Evolutionary conservation across 2,797 vertebrate genomes (phyloP).

Genomic region (Diceros bicornis): DNA sequence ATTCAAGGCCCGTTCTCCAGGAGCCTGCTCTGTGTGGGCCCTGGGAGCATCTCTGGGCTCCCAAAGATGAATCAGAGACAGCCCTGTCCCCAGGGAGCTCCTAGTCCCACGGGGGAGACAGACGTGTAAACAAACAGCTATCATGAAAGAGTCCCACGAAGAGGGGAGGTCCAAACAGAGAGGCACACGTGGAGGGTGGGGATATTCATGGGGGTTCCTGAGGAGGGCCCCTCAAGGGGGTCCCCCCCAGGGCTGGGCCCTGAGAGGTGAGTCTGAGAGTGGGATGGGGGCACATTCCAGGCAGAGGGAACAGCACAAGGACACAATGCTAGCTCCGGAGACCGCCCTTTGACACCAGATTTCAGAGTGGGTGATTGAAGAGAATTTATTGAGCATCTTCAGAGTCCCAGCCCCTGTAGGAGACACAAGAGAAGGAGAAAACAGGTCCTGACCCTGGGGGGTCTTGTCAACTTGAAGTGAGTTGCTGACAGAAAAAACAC

Average conservation of each 20-base stretch:
- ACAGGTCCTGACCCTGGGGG: fast-evolving
- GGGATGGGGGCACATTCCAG: neutral
- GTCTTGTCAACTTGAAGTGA: neutral
- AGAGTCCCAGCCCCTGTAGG: neutral
- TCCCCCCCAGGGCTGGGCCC: neutral
- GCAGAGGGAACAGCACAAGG: neutral
- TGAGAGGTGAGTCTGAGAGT: neutral
- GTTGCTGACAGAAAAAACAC: neutral
- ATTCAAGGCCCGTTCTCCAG: neutral
- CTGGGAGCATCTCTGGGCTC: neutral
- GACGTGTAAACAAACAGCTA: neutral
- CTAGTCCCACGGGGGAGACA: too few species aligned
- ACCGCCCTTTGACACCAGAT: neutral
- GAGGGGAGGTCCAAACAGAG: neutral
- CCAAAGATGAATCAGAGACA: neutral
- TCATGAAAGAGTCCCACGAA: neutral
- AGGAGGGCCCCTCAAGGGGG: too few species aligned
- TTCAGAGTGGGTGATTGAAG: neutral
- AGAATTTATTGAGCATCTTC: neutral
- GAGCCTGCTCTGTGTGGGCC: neutral
- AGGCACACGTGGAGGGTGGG: fast-evolving
- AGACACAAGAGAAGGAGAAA: neutral
- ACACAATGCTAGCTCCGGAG: fast-evolving
- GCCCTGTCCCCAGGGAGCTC: neutral
- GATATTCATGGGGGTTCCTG: fast-evolving